Conservation (phyloP, 1,140 invertebrate species). For the Lineus longissimus region DNA sequence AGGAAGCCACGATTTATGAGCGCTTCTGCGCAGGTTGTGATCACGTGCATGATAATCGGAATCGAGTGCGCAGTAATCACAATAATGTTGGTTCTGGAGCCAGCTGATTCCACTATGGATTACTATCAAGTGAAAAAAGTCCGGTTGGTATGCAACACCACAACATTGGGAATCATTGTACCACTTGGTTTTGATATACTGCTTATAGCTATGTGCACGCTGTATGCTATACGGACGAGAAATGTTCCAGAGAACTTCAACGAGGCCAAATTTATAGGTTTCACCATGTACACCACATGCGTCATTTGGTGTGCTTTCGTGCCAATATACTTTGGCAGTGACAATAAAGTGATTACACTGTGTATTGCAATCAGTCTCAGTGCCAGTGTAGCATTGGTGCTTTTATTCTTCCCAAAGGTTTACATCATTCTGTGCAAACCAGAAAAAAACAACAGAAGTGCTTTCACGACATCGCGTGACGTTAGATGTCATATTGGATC, state of each 20-base stretch:
- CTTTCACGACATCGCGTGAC: constrained; percentile 70
- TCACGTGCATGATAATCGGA: constrained; percentile 65
- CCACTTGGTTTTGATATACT: constrained; percentile 77
- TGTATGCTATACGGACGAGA: constrained; percentile 80
- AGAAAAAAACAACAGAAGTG: constrained; percentile 72
- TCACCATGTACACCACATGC: constrained; percentile 82
- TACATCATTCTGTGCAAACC: constrained; percentile 75
- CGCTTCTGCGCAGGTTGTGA: constrained; percentile 64
- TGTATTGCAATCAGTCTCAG: constrained; percentile 68
- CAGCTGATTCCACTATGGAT: constrained; percentile 61
- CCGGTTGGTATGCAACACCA: constrained; percentile 69
- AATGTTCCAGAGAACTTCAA: constrained; percentile 88
- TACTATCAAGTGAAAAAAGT: constrained; percentile 54
- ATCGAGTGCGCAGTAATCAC: constrained; percentile 69
- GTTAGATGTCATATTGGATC: constrained; percentile 75
- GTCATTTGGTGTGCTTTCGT: constrained; percentile 87
- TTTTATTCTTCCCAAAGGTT: constrained; percentile 75
- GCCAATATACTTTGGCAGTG: constrained; percentile 77
- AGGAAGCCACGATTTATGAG: constrained; percentile 69
- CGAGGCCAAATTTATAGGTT: constrained; percentile 58
- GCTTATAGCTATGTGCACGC: constrained; percentile 73
- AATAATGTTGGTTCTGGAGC: constrained; percentile 67
- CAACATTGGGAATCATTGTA: constrained; percentile 66
- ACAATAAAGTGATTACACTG: constrained; percentile 67
- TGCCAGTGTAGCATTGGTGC: constrained; percentile 70